Conservation (phyloP, 1,140 invertebrate species). For the Cherax destructor region DNA sequence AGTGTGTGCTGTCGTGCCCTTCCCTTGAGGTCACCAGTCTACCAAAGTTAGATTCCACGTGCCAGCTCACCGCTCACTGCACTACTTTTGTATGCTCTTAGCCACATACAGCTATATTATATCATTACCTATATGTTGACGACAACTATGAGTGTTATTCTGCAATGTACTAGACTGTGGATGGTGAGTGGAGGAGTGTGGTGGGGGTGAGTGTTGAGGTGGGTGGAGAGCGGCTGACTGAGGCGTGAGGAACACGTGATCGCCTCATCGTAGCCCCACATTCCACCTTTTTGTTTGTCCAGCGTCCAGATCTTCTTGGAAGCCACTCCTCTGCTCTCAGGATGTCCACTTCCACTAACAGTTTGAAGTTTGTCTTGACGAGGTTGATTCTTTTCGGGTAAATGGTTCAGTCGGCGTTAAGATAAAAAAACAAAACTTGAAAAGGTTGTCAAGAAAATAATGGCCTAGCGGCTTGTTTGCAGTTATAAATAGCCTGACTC, state of each 20-base stretch:
- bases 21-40: not conserved
- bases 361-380: no score
- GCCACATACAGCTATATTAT: not conserved
- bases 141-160: not conserved
- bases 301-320: not conserved
- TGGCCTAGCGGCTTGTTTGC: no score
- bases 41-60: not conserved
- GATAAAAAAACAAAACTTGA: no score
- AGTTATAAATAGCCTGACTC: no score
- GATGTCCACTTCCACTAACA: not conserved
- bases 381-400: no score
- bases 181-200: not conserved
- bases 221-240: constrained; percentile 25
- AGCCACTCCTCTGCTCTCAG: not conserved
- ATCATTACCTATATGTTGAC: no score
- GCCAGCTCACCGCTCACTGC: not conserved
- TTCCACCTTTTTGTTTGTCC: constrained; percentile 20
- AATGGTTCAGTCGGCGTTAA: no score
- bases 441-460: no score
- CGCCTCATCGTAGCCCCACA: not conserved
- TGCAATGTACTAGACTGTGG: not conserved
- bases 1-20: not conserved
- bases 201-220: not conserved
- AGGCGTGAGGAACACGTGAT: constrained; percentile 36
- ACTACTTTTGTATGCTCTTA: not conserved